Percentiles rank a stretch among this genome's conserved stretches.
These are phyloP conservation scores for Motacilla alba DNA, from an alignment of 2,113 vertebrate genomes.

Conservation along the genomic window DNA sequence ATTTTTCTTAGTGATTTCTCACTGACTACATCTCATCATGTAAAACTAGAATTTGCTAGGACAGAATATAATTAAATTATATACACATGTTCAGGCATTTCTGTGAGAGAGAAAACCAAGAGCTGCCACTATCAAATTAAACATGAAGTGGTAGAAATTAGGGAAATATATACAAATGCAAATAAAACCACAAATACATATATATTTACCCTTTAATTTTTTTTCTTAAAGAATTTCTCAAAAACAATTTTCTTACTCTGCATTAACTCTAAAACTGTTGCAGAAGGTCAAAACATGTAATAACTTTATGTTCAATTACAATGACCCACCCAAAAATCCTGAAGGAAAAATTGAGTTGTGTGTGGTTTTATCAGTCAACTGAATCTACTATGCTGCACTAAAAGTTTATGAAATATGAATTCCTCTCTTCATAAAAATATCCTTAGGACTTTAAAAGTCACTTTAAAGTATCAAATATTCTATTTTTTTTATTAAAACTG, in stretches of 20 bases:
- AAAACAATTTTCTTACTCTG: accelerated
- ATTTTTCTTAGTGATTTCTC: background rate
- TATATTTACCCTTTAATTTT: background rate
- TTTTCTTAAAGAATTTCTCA: background rate
- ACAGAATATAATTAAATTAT: background rate
- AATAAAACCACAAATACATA: background rate
- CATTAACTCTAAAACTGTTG: background rate
- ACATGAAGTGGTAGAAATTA: background rate
- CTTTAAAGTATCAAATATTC: background rate
- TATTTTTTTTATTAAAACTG: background rate
- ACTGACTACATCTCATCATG: background rate
- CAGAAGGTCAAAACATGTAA: background rate
- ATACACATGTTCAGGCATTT: background rate
- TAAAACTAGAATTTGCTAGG: background rate
- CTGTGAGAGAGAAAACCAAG: background rate
- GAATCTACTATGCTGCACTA: background rate
- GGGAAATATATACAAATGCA: background rate
- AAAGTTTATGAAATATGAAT: background rate
- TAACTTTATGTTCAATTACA: background rate
- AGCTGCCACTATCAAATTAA: background rate
- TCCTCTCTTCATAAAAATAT: background rate
- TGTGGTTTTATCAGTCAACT: background rate
- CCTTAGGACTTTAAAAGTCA: background rate
- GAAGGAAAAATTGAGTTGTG: background rate
- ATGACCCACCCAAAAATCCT: background rate